Evolutionary conservation across 2,113 vertebrate genomes (phyloP), one percentile per base, ranked within the genome.

Genomic region (Periophthalmus modestus): DNA sequence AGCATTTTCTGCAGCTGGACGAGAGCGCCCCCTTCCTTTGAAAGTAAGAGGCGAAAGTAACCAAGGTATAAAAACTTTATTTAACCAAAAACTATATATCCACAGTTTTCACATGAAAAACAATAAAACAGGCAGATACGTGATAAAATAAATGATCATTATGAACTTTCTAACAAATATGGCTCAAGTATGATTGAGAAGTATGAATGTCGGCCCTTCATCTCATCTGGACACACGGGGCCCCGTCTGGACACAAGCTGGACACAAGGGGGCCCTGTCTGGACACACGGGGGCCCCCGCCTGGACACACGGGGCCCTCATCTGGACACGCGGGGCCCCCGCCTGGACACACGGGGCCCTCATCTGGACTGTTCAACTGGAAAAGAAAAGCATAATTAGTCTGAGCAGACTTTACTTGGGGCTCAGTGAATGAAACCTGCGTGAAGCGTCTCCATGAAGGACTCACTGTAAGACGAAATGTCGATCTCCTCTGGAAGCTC

Each of bases 401-500:
- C 33, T 61, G 11, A 33, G 34, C 33, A 14, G 15, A 7, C 24
- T 16, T 14, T 2, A 61, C 33, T 18, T 28, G 13, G 55, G 21
- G 11, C 24, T 14, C 15, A 18, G 1, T 33, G 5, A 61, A 33
- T 33, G 6, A 61, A 33, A 19, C 39, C 7, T 19, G 33, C 3
- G 36, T 28, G 28, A 28, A 33, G 1, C 36, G 36, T 19, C 7
- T 63, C 3, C 23, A 67, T 6, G 33, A 13, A 68, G 13, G 69
- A 80, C 95, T 94, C 82, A 96, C 95, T 96, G 89, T 96, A 96
- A 24, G 95, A 95, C 73, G 95, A 96, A 80, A 96, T 96, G 71
- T 96, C 95, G 0, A 96, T 96, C 82, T 96, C 95, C 58, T 95
- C 95, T 2, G 95, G 95, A 12, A 96, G 93, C 81, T 96, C 95